These are phyloP conservation scores for Meta bourneti DNA, from an alignment of 2,888 invertebrate genomes.

Conservation along the genomic window DNA sequence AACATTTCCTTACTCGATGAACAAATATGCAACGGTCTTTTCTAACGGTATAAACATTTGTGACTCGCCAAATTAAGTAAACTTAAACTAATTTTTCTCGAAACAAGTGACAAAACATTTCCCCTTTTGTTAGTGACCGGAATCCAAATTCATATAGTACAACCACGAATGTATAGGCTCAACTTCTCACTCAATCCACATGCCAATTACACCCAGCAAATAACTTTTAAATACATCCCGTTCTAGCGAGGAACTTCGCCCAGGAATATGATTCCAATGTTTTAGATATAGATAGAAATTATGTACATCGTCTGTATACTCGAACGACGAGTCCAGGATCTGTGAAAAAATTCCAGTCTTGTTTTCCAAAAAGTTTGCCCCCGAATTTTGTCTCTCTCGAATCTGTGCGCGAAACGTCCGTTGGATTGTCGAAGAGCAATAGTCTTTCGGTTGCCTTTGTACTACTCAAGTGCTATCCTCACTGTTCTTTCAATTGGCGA, in stretches of 20 bases:
- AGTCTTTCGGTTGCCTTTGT: not conserved
- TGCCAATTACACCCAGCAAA: not conserved
- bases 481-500: not conserved
- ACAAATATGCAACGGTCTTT: too few relatives aligned
- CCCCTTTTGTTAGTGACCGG: too few relatives aligned
- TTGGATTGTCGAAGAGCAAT: constrained; percentile 34
- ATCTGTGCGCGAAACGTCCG: constrained; percentile 31
- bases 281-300: too few relatives aligned
- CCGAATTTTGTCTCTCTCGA: constrained; percentile 9
- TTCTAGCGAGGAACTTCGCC: not conserved
- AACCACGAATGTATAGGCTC: too few relatives aligned
- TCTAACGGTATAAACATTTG: too few relatives aligned
- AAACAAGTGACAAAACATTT: too few relatives aligned
- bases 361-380: not conserved
- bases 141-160: too few relatives aligned
- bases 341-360: not conserved
- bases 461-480: constrained; percentile 5
- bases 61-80: too few relatives aligned
- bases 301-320: not conserved
- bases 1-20: not conserved
- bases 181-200: too few relatives aligned
- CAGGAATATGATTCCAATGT: not conserved
- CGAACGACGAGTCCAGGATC: not conserved
- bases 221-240: not conserved
- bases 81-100: too few relatives aligned